A percentile compares a stretch with the other conserved stretches of the same genome.
Conservation (phyloP, 2,888 invertebrate genomes). For the Rhodophaea formosa region DNA sequence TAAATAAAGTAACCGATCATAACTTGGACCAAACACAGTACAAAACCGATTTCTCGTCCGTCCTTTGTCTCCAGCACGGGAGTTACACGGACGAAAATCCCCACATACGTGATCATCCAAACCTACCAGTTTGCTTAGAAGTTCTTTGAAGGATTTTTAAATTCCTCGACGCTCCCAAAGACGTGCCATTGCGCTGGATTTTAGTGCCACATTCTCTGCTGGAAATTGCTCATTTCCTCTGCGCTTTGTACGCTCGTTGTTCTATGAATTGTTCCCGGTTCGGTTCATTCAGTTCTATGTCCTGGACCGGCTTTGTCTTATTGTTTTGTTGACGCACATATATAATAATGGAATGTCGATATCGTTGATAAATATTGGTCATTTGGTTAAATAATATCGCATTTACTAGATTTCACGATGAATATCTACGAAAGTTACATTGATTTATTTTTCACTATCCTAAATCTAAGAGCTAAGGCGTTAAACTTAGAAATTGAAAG, state of each 20-base stretch:
- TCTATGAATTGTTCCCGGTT: not conserved
- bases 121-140: slow-evolving; percentile 21
- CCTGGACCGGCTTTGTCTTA: not conserved
- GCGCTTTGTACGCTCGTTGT: slow-evolving; percentile 4
- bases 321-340: not conserved
- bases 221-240: slow-evolving; percentile 15
- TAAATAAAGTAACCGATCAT: not conserved
- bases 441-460: too few relatives aligned
- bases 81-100: slow-evolving; percentile 44
- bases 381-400: too few relatives aligned
- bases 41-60: slow-evolving; percentile 23
- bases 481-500: too few relatives aligned
- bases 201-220: not conserved
- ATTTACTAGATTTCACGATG: too few relatives aligned
- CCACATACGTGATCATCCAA: slow-evolving; percentile 49
- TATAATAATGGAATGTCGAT: not conserved
- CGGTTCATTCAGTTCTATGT: not conserved
- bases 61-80: slow-evolving; percentile 56
- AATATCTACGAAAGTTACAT: too few relatives aligned
- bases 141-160: slow-evolving; percentile 16
- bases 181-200: not conserved
- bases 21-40: not conserved
- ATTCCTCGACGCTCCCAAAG: not conserved
- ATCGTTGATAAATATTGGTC: not conserved
- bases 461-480: too few relatives aligned